Evolutionary conservation across 2,888 invertebrate genomes (phyloP).

Genomic region (Dryobota labecula): DNA sequence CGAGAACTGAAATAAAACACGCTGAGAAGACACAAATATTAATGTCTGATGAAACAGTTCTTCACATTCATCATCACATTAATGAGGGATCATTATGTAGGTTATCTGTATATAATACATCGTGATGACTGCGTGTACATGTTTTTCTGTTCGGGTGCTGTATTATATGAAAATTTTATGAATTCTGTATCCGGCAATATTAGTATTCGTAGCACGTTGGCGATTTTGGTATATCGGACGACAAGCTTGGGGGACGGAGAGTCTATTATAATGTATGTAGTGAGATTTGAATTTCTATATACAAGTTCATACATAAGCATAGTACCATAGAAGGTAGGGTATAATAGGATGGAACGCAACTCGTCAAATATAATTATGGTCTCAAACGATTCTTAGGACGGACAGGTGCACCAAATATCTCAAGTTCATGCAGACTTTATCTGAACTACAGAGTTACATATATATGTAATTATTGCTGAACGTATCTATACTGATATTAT

Average conservation of each 20-base stretch:
- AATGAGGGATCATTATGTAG: constrained; percentile 47
- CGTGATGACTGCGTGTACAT: constrained; percentile 52
- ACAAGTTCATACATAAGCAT: too few species aligned
- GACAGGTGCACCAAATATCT: too few species aligned
- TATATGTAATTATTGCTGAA: too few species aligned
- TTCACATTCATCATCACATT: constrained; percentile 35
- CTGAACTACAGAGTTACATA: neutral
- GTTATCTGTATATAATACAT: constrained; percentile 44
- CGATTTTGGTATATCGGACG: too few species aligned
- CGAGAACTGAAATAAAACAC: neutral
- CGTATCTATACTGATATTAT: too few species aligned
- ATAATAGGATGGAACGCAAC: too few species aligned
- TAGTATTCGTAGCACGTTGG: neutral
- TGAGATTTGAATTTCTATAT: too few species aligned
- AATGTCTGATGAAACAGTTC: constrained; percentile 47
- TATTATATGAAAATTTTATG: constrained; percentile 10
- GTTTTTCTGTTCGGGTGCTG: constrained; percentile 30
- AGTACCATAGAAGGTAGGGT: too few species aligned
- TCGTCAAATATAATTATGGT: too few species aligned
- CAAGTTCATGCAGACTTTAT: neutral
- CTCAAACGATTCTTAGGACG: too few species aligned
- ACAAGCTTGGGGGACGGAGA: too few species aligned
- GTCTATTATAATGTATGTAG: too few species aligned
- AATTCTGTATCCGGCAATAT: neutral
- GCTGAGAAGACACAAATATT: neutral